These are phyloP conservation scores for Megaleporinus macrocephalus DNA, from an alignment of 2,113 vertebrate species.

Conservation along the genomic window DNA sequence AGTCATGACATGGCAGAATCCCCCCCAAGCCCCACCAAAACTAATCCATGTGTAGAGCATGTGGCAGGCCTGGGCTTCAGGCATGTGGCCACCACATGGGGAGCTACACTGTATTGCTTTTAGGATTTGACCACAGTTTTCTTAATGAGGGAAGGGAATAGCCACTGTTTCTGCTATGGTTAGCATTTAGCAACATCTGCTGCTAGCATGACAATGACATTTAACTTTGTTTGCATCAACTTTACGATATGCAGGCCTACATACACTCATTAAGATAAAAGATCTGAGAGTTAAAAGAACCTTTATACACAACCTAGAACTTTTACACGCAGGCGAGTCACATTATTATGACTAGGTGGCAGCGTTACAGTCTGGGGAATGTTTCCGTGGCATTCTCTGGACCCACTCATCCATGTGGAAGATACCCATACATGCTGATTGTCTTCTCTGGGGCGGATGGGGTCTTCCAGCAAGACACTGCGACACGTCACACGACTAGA, in stretches of 20 bases:
- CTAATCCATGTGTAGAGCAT: constrained; percentile 31
- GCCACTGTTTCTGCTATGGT: constrained; percentile 14
- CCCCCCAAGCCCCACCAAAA: not conserved
- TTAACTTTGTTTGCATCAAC: not conserved
- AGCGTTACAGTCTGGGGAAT: too few relatives aligned
- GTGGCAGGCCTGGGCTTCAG: not conserved
- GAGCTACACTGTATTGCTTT: constrained; percentile 50
- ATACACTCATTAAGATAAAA: not conserved
- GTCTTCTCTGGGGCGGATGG: too few relatives aligned
- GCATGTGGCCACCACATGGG: constrained; percentile 71
- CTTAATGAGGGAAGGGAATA: constrained; percentile 60
- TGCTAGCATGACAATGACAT: not conserved
- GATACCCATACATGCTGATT: too few relatives aligned
- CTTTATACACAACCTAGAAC: not conserved
- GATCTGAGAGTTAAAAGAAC: not conserved
- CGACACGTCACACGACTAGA: too few relatives aligned
- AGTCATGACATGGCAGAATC: not conserved
- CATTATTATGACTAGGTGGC: too few relatives aligned
- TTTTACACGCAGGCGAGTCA: too few relatives aligned
- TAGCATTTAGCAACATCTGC: not conserved
- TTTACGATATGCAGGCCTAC: not conserved
- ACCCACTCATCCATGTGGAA: too few relatives aligned
- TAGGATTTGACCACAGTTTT: constrained; percentile 41
- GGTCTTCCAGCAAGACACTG: too few relatives aligned
- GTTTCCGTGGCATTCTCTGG: too few relatives aligned